Base-by-base conservation (phyloP, 1,140 invertebrate genomes). In the Nomia melanderi region DNA sequence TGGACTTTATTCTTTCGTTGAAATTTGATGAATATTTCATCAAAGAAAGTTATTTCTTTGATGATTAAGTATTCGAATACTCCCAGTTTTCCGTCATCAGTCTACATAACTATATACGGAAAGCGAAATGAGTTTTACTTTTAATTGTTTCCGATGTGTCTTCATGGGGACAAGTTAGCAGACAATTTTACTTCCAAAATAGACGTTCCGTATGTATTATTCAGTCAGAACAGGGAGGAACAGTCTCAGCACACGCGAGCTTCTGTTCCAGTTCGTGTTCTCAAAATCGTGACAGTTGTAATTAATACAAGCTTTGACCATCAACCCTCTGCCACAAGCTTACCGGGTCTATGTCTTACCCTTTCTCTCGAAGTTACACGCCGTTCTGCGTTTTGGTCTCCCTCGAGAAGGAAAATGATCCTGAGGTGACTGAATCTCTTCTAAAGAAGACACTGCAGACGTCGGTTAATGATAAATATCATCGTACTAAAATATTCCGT, bases 231-330 rank as follows among this genome's bases (percentile, higher is more conserved):
- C 66, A 36, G 60, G 41, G 72, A 77, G 81, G 77, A 78, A 76
- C 73, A 79, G 66, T 78, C 78, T 69, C 75, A 72, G 78, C 33
- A 36, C 57, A 63, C 62, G 77, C 67, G 67, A 79, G 78, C 73
- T 86, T 82, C 76, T 77, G 67, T 69, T 76, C 44, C 64, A 77
- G 79, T 78, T 41, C 50, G 59, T 72, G 75, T 65, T 76, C 83
- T 83, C 78, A 81, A 74, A 63, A 59, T 57, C 83, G 75, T 87
- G 87, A 86, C 87, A 85, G 85, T 83, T 83, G 85, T 89, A 88
- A 89, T 88, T 89, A 88, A 87, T 87, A 88, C 87, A 89, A 87
- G 88, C 84, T 89, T 89, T 89, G 88, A 88, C 85, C 88, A 89
- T 89, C 86, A 88, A 88, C 80, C 79, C 78, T 54, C 76, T 69